A percentile compares a stretch with the other conserved stretches of the same genome.
phyloP scores from a whole-genome alignment of 2,888 invertebrate genomes.

The Cosmia trapezina region DNA sequence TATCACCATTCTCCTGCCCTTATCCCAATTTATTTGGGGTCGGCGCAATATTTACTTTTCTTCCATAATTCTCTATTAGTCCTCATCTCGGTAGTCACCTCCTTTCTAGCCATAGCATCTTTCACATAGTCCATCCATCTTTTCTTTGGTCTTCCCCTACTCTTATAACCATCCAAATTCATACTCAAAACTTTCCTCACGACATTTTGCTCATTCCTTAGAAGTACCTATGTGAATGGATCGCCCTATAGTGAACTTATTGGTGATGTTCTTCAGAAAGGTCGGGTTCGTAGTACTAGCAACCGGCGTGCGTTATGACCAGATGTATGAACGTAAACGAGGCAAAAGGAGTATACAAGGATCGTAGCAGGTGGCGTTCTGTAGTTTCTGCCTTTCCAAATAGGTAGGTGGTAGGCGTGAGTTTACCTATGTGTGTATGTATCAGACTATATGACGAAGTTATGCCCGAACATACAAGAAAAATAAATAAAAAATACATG shows the following conservation, averaged over 20 bases:
- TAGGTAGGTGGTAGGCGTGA: too few species aligned
- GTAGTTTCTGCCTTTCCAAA: neutral
- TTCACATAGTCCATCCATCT: too few species aligned
- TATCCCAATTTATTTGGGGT: neutral
- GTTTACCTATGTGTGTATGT: neutral
- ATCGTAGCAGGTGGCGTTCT: too few species aligned
- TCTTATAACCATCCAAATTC: neutral
- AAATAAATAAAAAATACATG: too few species aligned
- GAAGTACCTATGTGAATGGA: neutral
- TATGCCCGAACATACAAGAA: too few species aligned
- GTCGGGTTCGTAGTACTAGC: neutral
- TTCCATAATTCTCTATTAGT: neutral
- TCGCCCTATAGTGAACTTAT: neutral
- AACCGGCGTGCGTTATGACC: too few species aligned
- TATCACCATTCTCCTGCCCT: neutral
- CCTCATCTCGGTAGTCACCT: neutral
- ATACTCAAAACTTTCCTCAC: neutral
- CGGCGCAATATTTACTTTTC: neutral
- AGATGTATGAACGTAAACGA: neutral
- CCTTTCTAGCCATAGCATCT: neutral
- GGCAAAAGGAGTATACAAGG: neutral
- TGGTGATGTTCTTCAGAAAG: neutral
- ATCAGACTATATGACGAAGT: too few species aligned
- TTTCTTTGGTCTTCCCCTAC: neutral
- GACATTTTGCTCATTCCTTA: neutral